Evolutionary conservation across 2,888 invertebrate species (phyloP), one percentile per base, ranked within the genome.

Genomic region (Melinopterus prodromus): DNA sequence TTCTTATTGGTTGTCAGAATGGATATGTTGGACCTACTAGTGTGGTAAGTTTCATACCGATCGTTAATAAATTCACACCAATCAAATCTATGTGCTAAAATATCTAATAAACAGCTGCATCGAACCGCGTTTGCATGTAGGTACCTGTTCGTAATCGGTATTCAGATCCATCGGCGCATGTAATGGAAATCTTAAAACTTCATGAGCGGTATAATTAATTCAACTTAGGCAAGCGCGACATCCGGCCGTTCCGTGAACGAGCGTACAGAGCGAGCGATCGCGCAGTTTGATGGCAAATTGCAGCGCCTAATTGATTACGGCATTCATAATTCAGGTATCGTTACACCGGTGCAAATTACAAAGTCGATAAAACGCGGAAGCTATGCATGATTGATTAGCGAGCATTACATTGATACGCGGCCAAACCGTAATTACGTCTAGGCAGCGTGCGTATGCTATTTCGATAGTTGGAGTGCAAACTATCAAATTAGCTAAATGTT

Each of bases 111-210:
- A 26, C 26, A 26, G 1, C 26, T 26, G 26, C 26, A 26, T 26
- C 26, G 26, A 26, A 26, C 26, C 26, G 26, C 26, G 26, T 12
- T 6, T 35, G 71, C n/a, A 71, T 6, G 71, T n/a, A n/a, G n/a
- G n/a, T 71, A 16, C 6, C 70, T n/a, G 6, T 16, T 16, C n/a
- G 16, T 71, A 35, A 74, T 74, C 35, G 74, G 35, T 36, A 74
- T 74, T 74, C 74, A 74, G 9, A 74, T 5, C 74, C 74, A n/a
- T 74, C 35, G 36, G 12, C 53, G 53, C 12, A 12, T 53, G 53
- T 37, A 37, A 74, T 74, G 26, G 74, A 74, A 74, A 74, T 74
- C 74, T 74, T 74, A 74, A 74, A 74, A 74, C 35, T 74, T 74
- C 36, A 74, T 74, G 74, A 74, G 74, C 26, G 74, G 74, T 36